Base-by-base conservation (phyloP, 2,888 invertebrate species). In the Hirtodrosophila confusa region DNA sequence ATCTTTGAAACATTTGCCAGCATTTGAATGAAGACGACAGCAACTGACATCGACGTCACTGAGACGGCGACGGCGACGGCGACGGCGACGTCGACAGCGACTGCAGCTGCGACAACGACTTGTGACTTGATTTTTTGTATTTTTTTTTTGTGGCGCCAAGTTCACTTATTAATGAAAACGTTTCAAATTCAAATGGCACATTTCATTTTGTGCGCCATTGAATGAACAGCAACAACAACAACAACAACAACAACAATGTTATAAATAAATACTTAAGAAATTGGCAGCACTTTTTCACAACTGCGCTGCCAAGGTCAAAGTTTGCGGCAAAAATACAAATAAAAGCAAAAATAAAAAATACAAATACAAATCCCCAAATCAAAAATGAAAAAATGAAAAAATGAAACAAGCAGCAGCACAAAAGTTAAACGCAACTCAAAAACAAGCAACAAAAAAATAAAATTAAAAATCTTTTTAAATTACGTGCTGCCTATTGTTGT, bases 91-190 rank as follows among this genome's bases (percentile, higher is more conserved):
- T 27, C 6, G 27, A 17, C 17, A 11, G 33, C 11, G 37, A 43
- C 68, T 11, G 24, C 37, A 45, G 23, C 55, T 2, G 12, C 49
- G 39, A 41, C 58, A 10, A 35, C 44, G 49, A 61, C 65, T 75
- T 70, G 75, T 60, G 71, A 75, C 56, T 73, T 75, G 71, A 53
- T 65, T 17, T 17, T 17, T 17, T 17, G 1, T 17, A 1, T 17
- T 17, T 17, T 17, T 17, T 17, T 17, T 63, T 53, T 17, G 50
- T 55, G 64, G 64, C 75, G 70, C 63, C 72, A 69, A 64, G 70
- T 75, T 69, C 65, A 75, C 76, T 78, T 83, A 82, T 85, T 87
- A 87, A 83, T 83, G 88, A 82, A 82, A 85, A 60, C 75, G 72
- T 75, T 78, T 85, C 82, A 73, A 84, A 82, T 72, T 80, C 73